phyloP scores from a whole-genome alignment of 2,888 invertebrate genomes.

The Aspidiotus destructor region DNA sequence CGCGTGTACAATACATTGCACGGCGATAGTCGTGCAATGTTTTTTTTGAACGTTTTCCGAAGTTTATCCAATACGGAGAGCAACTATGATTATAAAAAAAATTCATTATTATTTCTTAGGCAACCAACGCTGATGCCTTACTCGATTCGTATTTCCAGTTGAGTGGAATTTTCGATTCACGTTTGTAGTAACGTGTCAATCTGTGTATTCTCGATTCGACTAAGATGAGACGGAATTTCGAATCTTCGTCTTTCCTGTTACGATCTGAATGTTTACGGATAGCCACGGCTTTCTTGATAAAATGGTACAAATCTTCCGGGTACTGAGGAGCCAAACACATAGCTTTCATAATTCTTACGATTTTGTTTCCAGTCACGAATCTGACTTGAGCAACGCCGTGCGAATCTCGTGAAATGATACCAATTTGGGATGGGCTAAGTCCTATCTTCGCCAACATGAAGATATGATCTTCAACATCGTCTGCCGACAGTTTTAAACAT shows the following conservation, averaged over 20 bases:
- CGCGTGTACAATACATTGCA: no score
- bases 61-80: no score
- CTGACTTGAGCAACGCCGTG: slow-evolving; percentile 98
- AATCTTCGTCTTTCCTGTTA: slow-evolving; percentile 95
- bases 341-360: slow-evolving; percentile 94
- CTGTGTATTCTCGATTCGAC: slow-evolving; percentile 98
- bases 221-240: slow-evolving; percentile 96
- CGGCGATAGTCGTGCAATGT: no score
- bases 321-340: slow-evolving; percentile 95
- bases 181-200: slow-evolving; percentile 96
- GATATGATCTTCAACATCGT: slow-evolving; percentile 97
- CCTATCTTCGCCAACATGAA: slow-evolving; percentile 98
- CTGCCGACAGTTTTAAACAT: slow-evolving; percentile 92
- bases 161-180: slow-evolving; percentile 85
- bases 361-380: slow-evolving; percentile 98
- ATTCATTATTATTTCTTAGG: slow-evolving; percentile 55
- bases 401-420: slow-evolving; percentile 95
- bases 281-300: slow-evolving; percentile 98
- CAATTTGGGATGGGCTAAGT: slow-evolving; percentile 97
- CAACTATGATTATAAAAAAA: slow-evolving; percentile 36
- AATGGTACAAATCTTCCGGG: slow-evolving; percentile 95
- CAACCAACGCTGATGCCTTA: slow-evolving; percentile 96
- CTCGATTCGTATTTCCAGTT: slow-evolving; percentile 99
- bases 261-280: slow-evolving; percentile 99
- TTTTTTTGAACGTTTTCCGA: no score